phyloP scores from a whole-genome alignment of 2,888 invertebrate species.

The Hermaeophaga mercurialis region DNA sequence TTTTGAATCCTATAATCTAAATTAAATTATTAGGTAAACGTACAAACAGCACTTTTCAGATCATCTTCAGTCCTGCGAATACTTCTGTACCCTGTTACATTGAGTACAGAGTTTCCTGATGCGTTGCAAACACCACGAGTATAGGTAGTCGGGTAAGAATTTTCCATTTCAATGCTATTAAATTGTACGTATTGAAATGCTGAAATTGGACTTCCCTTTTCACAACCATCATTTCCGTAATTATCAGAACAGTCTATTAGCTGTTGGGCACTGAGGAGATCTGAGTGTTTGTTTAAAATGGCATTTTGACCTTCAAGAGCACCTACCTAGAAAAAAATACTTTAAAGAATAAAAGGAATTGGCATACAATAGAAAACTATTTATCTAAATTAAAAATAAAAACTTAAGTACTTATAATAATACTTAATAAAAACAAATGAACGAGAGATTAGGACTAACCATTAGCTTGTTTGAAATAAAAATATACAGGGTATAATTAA shows the following conservation, averaged over 20 bases:
- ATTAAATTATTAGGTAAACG: no score
- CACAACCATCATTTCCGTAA: slow-evolving; percentile 2
- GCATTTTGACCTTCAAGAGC: not conserved
- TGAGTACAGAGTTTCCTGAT: not conserved
- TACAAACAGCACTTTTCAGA: slow-evolving; percentile 1
- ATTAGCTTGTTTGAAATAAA: no score
- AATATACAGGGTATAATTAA: no score
- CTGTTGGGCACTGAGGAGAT: not conserved
- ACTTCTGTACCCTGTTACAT: not conserved
- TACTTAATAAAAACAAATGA: no score
- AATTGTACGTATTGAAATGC: not conserved
- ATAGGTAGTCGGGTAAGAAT: not conserved
- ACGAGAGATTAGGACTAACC: no score
- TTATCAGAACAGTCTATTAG: not conserved
- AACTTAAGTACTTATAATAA: no score
- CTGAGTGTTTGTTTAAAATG: not conserved
- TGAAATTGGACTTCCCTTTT: not conserved
- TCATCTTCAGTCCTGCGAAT: not conserved
- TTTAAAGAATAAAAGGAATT: no score
- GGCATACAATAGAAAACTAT: no score
- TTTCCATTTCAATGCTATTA: not conserved
- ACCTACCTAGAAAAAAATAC: not conserved
- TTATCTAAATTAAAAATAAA: no score
- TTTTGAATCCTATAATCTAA: no score
- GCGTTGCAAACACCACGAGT: not conserved